phyloP scores from a whole-genome alignment of 2,797 vertebrate species.

The Odontamblyopus lacepedii region DNA sequence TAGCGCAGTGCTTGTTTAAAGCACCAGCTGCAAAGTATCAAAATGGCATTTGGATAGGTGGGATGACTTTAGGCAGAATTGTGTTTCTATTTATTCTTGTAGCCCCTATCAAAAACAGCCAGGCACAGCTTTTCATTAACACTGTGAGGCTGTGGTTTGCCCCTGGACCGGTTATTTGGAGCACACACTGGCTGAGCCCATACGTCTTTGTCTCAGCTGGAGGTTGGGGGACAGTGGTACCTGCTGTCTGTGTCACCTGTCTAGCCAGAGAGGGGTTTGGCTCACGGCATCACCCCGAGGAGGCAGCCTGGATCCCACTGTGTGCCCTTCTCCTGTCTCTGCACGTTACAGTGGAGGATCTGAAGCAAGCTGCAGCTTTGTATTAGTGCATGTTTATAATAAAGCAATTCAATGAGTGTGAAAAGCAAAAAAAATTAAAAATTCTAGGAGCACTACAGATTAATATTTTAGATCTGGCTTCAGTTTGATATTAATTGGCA shows the following conservation, averaged over 20 bases:
- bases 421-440: too few species aligned
- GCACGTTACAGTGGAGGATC: conserved; percentile 32
- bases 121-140: conserved; percentile 2
- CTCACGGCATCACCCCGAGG: conserved; percentile 45
- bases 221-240: conserved; percentile 33
- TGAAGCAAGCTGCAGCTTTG: conserved; percentile 9
- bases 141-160: conserved; percentile 21
- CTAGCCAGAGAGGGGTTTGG: conserved; percentile 48
- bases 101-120: neutral
- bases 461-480: neutral
- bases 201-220: conserved; percentile 56
- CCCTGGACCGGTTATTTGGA: conserved; percentile 1
- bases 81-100: neutral
- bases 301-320: conserved; percentile 52
- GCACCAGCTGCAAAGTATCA: too few species aligned
- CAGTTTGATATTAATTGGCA: neutral
- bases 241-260: conserved; percentile 61
- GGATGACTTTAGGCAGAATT: neutral
- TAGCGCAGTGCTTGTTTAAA: too few species aligned
- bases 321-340: conserved; percentile 39
- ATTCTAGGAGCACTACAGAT: too few species aligned
- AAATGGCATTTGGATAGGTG: too few species aligned
- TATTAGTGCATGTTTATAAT: neutral
- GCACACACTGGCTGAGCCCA: conserved; percentile 48
- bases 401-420: neutral